Base-by-base conservation (phyloP, 2,113 vertebrate genomes). In the Cyanocitta stelleri region DNA sequence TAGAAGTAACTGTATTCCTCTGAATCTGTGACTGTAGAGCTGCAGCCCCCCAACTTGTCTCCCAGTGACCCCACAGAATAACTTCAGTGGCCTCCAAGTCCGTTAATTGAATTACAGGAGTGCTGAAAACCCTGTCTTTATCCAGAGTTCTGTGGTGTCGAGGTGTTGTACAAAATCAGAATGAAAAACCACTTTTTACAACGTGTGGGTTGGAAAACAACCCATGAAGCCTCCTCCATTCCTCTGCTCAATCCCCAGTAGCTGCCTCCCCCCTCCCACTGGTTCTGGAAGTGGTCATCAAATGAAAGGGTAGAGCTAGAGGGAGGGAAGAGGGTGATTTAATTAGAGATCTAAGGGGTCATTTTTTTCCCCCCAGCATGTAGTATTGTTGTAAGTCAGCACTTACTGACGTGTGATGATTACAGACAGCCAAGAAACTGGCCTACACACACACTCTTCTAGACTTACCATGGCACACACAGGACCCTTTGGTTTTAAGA, bases 331-430 rank as follows among this genome's bases (percentile, higher is more conserved):
- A 81, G 27, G 35, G 51, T 76, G 68, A 71, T 64, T 95, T 90
- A 87, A 85, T 96, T 87, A 95, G 75, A 85, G 79, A 84, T 93
- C 56, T 69, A 56, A 95, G 43, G 48, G 51, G 44, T 67, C 10
- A 15, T 54, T 75, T 66, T 44, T 21, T 2, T 1, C 0, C 3
- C 14, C 77, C 15, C 75, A 90, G 87, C 39, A 52, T 69, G 85
- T 23, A 87, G 62, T 35, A 63, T 76, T 62, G 69, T 72, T 55
- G 55, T 69, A 89, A 87, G 77, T 87, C 66, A 75, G 71, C 74
- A 67, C 51, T 55, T 83, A 46, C 10, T 69, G 87, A 85, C 27
- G 43, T 83, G 43, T 55, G 51, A 49, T 90, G 64, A 61, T 67
- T 90, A 61, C 37, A 81, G 69, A 32, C 37, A 77, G 68, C 23